A percentile compares a stretch with the other conserved stretches of the same genome.
These are phyloP conservation scores for Saccostrea cuccullata DNA, from an alignment of 1,140 invertebrate species.

Conservation along the genomic window DNA sequence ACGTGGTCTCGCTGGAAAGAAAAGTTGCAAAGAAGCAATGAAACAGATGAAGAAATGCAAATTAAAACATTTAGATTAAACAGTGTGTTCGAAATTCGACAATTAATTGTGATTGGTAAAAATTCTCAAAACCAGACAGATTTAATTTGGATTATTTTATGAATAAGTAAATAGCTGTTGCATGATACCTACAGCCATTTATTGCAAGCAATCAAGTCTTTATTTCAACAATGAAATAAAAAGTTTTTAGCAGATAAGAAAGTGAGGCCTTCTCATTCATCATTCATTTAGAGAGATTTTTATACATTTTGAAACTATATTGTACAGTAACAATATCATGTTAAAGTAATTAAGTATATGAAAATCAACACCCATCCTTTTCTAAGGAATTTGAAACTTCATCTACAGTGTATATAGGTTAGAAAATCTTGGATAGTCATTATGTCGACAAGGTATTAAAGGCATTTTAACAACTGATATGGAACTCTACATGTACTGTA, in stretches of 20 bases:
- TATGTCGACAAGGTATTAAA: no score
- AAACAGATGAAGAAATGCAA: not conserved
- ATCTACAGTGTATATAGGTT: no score
- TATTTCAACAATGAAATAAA: not conserved
- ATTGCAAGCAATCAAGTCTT: constrained; percentile 2
- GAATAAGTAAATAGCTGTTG: not conserved
- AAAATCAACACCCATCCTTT: no score
- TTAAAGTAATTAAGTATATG: not conserved
- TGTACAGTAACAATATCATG: not conserved
- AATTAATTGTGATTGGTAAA: not conserved
- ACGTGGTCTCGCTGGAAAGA: constrained; percentile 43
- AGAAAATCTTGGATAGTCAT: no score
- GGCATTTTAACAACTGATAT: no score
- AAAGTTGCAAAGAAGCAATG: not conserved
- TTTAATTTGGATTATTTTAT: not conserved
- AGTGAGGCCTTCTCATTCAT: not conserved
- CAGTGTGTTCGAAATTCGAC: not conserved
- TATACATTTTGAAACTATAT: not conserved
- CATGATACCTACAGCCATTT: not conserved
- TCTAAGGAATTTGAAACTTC: no score
- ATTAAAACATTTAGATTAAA: not conserved
- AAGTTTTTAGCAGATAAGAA: constrained; percentile 22
- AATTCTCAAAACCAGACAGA: not conserved
- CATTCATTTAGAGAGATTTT: not conserved
- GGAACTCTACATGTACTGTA: no score